A percentile compares a stretch with the other conserved stretches of the same genome.
Conservation (phyloP, 2,888 invertebrate genomes). For the Anticlea derivata region DNA sequence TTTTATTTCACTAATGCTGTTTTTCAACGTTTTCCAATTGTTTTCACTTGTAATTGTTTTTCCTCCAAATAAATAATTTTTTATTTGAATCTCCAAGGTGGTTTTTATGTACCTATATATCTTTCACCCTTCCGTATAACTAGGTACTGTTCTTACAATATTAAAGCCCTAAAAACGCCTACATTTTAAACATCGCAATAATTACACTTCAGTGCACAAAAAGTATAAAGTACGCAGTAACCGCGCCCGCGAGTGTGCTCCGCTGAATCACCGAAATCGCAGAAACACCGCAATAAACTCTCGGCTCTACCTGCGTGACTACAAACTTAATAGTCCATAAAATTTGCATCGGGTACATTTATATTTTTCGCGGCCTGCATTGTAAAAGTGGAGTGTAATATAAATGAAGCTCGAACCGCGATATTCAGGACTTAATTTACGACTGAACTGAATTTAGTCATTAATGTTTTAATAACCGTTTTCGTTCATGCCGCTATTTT, state of each 20-base stretch:
- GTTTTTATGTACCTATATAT: too few species aligned
- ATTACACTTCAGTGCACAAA: slow-evolving; percentile 33
- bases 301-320: slow-evolving; percentile 50
- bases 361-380: slow-evolving; percentile 46
- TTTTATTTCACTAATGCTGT: too few species aligned
- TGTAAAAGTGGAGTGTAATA: slow-evolving; percentile 39
- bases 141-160: too few species aligned
- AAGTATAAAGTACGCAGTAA: slow-evolving; percentile 27
- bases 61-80: too few species aligned
- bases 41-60: too few species aligned
- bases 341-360: slow-evolving; percentile 57
- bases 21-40: too few species aligned
- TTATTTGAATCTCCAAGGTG: too few species aligned
- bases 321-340: slow-evolving; percentile 59
- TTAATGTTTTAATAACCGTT: slow-evolving; percentile 13
- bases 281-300: slow-evolving; percentile 45
- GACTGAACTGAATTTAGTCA: slow-evolving; percentile 12
- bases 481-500: slow-evolving; percentile 1
- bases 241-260: slow-evolving; percentile 25
- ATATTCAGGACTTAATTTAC: slow-evolving; percentile 27
- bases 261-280: slow-evolving; percentile 27
- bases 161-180: neutral
- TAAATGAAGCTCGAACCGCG: slow-evolving; percentile 37
- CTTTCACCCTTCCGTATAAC: too few species aligned
- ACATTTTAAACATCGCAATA: slow-evolving; percentile 19